Evolutionary conservation across 2,113 vertebrate genomes (phyloP).

Genomic region (Probosciger aterrimus): DNA sequence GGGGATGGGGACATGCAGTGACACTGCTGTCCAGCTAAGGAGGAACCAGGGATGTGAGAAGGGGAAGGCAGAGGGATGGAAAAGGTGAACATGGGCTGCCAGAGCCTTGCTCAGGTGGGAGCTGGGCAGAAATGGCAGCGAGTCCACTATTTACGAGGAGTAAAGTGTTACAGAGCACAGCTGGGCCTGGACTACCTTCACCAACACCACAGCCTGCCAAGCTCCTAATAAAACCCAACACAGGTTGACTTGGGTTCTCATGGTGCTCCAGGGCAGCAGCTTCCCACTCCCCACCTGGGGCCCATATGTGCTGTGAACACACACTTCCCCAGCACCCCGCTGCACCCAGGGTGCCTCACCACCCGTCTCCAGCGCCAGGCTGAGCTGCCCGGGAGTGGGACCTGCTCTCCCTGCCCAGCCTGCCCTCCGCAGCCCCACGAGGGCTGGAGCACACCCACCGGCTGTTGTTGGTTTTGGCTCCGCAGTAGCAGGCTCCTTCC

Average conservation of each 20-base stretch:
- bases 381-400: not conserved
- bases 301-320: not conserved
- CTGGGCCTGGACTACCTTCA: conserved; percentile 47
- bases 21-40: not conserved
- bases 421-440: not conserved
- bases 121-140: conserved; percentile 4
- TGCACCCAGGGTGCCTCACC: not conserved
- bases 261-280: not conserved
- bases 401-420: not conserved
- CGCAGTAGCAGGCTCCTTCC: conserved; percentile 53
- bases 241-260: conserved; percentile 9
- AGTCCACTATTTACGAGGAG: conserved; percentile 50
- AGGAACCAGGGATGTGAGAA: not conserved
- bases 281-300: not conserved
- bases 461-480: conserved; percentile 66
- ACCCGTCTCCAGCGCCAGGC: not conserved
- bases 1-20: not conserved
- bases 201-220: conserved; percentile 35
- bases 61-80: not conserved
- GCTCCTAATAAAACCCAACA: conserved; percentile 45
- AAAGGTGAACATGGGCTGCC: not conserved
- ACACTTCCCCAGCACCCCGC: not conserved
- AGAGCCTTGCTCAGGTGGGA: not conserved
- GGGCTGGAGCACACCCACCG: not conserved
- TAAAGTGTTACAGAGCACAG: conserved; percentile 36